A percentile compares a stretch with the other conserved stretches of the same genome.
Conservation (phyloP, 2,113 vertebrate species). For the Eudorcas thomsonii region DNA sequence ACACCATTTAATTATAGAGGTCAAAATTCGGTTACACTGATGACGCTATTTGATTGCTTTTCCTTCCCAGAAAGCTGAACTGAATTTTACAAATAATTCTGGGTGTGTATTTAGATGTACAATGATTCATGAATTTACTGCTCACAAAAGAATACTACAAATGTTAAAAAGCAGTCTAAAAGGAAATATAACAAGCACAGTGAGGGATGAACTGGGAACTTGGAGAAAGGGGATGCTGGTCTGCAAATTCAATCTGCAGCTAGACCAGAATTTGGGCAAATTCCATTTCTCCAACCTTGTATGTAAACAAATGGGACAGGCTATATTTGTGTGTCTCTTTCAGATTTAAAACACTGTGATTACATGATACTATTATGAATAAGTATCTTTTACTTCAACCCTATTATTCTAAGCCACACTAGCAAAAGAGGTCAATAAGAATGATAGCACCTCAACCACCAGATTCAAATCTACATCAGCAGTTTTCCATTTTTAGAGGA, state of each 20-base stretch:
- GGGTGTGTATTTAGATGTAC: neutral
- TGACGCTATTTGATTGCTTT: slow-evolving; percentile 6
- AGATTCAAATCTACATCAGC: neutral
- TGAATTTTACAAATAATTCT: slow-evolving; percentile 42
- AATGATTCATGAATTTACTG: neutral
- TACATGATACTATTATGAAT: neutral
- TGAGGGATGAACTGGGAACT: neutral
- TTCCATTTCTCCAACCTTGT: neutral
- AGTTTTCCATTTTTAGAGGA: slow-evolving; percentile 1
- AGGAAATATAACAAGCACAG: neutral
- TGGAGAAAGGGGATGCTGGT: neutral
- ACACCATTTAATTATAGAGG: slow-evolving; percentile 46
- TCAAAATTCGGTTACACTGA: slow-evolving; percentile 39
- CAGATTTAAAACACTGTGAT: neutral
- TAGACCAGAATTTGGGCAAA: neutral
- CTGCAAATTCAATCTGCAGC: neutral
- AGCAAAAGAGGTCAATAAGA: neutral
- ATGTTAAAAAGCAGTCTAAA: neutral
- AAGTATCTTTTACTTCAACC: neutral
- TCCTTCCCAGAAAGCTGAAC: neutral
- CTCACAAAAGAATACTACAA: slow-evolving; percentile 9
- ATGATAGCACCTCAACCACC: neutral
- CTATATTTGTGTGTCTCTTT: neutral
- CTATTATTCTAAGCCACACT: neutral
- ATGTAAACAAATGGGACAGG: neutral